Evolutionary conservation across 2,888 invertebrate species (phyloP), one percentile per base, ranked within the genome.

Genomic region (Tenthredo livida): DNA sequence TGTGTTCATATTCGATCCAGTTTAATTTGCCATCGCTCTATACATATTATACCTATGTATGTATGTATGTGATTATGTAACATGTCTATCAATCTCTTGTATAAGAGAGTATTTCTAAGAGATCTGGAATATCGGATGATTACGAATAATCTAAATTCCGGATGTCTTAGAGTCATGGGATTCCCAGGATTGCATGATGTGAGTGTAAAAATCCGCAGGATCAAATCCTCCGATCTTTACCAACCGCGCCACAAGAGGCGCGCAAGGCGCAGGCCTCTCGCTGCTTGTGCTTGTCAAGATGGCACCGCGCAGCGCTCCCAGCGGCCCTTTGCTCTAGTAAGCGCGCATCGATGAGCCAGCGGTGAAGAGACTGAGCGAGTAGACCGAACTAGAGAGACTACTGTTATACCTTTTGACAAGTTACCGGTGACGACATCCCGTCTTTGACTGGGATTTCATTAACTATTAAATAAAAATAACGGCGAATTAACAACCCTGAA

Each of bases 331-430:
- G 5, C 40, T 40, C n/a, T 80, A 80, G 80, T 40, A 40, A 80
- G 61, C 80, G 12, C 61, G 21, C 80, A 80, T 80, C 80, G 80
- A 80, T 58, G 80, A 80, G 80, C 80, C 61, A 80, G 40, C 29
- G 29, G 50, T 50, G 10, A 61, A 29, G 61, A 58, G 43, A 15
- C 47, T n/a, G 33, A 78, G 58, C n/a, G 17, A 21, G 15, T 21
- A 72, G 40, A 2, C 33, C 33, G n/a, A n/a, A 80, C 21, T n/a
- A 40, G 80, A 33, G 80, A 33, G 21, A 21, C 50, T 50, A 21
- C 21, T 21, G 40, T 80, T 58, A 15, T 58, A 61, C 37, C 2
- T 58, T 80, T 80, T 80, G 21, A 33, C 58, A 40, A 80, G 40
- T 7, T 21, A 61, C 21, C 58, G 58, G 80, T 61, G 40, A 80